A percentile compares a stretch with the other conserved stretches of the same genome.
Conservation (phyloP, 2,888 invertebrate species). For the Nipponacmea schrenckii region DNA sequence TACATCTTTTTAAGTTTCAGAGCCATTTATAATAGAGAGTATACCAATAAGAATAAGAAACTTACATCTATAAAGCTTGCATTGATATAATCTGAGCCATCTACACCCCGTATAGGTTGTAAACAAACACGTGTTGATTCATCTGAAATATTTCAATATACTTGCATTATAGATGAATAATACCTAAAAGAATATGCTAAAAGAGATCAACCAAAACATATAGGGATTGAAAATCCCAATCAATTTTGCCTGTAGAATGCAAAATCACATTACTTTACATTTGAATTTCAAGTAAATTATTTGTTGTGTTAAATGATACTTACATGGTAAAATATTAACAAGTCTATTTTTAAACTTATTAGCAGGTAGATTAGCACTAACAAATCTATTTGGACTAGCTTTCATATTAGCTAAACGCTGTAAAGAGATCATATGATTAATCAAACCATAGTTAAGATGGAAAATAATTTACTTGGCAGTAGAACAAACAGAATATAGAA, state of each 20-base stretch:
- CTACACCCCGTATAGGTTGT: slow-evolving; percentile 87
- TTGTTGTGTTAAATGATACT: slow-evolving; percentile 50
- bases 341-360: slow-evolving; percentile 99
- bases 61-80: slow-evolving; percentile 94
- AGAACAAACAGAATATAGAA: too few species aligned
- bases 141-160: slow-evolving; percentile 67
- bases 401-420: slow-evolving; percentile 91
- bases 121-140: slow-evolving; percentile 94
- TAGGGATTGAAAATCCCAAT: too few species aligned
- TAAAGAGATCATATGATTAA: slow-evolving; percentile 43
- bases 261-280: too few species aligned
- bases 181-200: too few species aligned
- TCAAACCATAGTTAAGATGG: neutral
- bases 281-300: too few species aligned
- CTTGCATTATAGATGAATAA: neutral
- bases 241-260: too few species aligned
- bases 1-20: too few species aligned
- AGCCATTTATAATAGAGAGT: too few species aligned
- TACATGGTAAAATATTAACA: slow-evolving; percentile 93
- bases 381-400: slow-evolving; percentile 92
- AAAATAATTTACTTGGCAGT: neutral
- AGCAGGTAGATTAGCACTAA: slow-evolving; percentile 93
- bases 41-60: slow-evolving; percentile 12
- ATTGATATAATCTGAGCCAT: slow-evolving; percentile 97
- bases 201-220: too few species aligned